phyloP scores from a whole-genome alignment of 2,797 vertebrate genomes.

The Chloroceryle amazona region DNA sequence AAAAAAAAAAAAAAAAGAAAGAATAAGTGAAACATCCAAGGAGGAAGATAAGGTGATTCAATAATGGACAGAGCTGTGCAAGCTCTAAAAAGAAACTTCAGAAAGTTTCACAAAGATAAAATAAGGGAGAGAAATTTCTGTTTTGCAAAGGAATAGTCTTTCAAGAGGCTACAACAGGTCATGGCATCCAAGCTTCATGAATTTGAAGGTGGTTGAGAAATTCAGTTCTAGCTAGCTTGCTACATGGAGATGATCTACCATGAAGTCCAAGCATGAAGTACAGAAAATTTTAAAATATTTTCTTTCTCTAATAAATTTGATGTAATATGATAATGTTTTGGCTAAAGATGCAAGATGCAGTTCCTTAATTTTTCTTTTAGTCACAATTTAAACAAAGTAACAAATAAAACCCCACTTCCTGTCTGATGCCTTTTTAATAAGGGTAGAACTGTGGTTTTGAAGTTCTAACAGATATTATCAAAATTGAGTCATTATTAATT shows the following conservation, averaged over 20 bases:
- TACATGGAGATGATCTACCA: background rate
- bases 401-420: rapidly evolving
- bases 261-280: background rate
- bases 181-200: background rate
- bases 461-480: background rate
- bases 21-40: background rate
- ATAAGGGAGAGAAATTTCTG: too few relatives aligned
- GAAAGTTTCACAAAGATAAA: background rate
- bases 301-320: background rate
- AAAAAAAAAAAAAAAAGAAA: background rate
- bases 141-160: background rate
- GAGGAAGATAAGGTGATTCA: background rate
- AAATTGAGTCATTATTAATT: background rate
- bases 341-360: background rate
- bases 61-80: background rate
- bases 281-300: background rate
- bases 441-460: background rate
- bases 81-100: background rate
- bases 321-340: background rate
- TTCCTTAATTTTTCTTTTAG: background rate
- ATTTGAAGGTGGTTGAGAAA: background rate
- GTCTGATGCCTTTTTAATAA: background rate
- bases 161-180: background rate
- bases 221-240: background rate
- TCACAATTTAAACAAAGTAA: background rate